Conservation (phyloP, 2,797 vertebrate species). For the Anabacerthia variegaticeps region DNA sequence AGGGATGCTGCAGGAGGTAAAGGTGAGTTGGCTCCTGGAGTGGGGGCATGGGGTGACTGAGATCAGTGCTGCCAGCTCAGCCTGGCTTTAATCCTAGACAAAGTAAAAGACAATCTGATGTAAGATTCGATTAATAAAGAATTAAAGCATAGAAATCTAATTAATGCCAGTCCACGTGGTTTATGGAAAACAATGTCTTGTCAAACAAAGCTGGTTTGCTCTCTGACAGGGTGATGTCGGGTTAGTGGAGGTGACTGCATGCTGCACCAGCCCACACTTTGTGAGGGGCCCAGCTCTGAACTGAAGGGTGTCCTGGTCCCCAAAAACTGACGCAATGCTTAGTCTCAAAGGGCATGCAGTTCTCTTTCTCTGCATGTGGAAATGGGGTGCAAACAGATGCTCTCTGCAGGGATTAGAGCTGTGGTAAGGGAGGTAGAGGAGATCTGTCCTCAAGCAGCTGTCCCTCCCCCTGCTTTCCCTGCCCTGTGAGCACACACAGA, state of each 20-base stretch:
- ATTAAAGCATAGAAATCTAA: constrained; percentile 57
- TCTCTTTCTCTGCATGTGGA: neutral
- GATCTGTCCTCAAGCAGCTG: accelerated
- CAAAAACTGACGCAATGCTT: neutral
- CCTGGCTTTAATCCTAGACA: neutral
- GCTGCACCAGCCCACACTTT: accelerated
- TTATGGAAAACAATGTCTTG: neutral
- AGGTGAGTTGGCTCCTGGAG: neutral
- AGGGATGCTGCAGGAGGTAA: neutral
- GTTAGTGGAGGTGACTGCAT: accelerated
- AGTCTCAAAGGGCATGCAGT: accelerated
- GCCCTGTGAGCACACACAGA: neutral
- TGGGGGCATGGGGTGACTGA: neutral
- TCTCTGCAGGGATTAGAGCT: neutral
- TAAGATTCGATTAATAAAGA: constrained; percentile 58
- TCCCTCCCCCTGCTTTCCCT: neutral
- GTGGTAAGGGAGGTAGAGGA: neutral
- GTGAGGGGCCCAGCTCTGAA: accelerated
- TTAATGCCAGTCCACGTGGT: neutral
- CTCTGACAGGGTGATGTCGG: accelerated
- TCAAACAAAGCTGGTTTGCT: neutral
- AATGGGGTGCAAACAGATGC: neutral
- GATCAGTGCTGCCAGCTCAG: neutral
- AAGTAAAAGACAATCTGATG: constrained; percentile 1
- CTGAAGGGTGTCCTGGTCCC: neutral